Evolutionary conservation across 2,113 vertebrate genomes (phyloP), one percentile per base, ranked within the genome.

Genomic region (Myanophis thanlyinensis): DNA sequence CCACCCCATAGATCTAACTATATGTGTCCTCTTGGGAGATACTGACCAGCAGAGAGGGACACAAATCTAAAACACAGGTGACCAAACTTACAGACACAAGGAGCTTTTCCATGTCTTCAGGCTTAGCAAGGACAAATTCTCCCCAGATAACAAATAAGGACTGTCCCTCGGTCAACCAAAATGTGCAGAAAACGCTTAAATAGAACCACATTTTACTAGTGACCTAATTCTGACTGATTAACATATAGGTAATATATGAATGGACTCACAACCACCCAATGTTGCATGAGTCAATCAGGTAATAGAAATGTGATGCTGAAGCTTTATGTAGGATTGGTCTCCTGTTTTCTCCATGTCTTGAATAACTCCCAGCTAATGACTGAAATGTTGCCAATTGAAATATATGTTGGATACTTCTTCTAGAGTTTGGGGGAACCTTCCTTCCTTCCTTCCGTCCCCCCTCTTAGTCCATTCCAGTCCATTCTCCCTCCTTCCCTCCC

Each of bases 381-480:
- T 54, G 49, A 92, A 92, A 84, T 84, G 62, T 89, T 88, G 91
- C 59, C 56, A 52, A 3, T 88, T 59, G 85, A 92, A 92, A 92
- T 92, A 44, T 86, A 46, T 85, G 44, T 30, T 30, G 46, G 86
- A 9, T 88, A 23, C 86, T 80, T 80, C 62, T 88, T 44, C 51
- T 52, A 73, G 85, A 80, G 62, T 22, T 84, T 18, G 53, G 52
- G 47, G 40, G 13, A 40, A 20, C 2, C 13, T 9, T 59, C 10
- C 54, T 25, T 35, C 25, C 59, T 30, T 30, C 56, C 25, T 59
- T 30, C 27, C 59, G n/a, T n/a, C 20, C 20, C 13, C n/a, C n/a
- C 5, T n/a, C 49, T 11, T 86, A n/a, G n/a, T 48, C 10, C 7
- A 15, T 53, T 52, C 3, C 51, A 12, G 23, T 8, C 53, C 25